phyloP scores from a whole-genome alignment of 2,113 vertebrate genomes.

The Origma solitaria region DNA sequence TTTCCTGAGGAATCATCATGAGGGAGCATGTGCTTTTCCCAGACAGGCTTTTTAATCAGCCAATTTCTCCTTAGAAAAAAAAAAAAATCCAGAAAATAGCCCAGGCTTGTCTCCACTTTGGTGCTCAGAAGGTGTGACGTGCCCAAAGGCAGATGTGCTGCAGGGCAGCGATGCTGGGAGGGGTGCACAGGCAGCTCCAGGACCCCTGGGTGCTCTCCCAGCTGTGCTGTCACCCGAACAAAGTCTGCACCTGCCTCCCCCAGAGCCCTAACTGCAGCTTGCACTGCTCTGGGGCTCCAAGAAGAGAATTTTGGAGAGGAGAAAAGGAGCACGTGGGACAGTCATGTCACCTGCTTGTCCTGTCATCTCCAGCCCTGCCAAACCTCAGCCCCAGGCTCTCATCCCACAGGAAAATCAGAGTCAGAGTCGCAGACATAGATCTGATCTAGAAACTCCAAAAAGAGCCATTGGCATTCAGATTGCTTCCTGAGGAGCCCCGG shows the following conservation, averaged over 20 bases:
- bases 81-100: not conserved
- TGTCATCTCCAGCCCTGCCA: not conserved
- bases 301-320: not conserved
- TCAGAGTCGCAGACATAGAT: not conserved
- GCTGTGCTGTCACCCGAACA: not conserved
- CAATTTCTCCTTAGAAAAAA: not conserved
- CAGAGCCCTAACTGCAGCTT: not conserved
- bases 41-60: not conserved
- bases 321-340: fast-evolving
- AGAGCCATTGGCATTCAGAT: not conserved
- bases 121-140: not conserved
- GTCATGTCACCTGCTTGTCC: not conserved
- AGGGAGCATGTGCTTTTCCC: fast-evolving
- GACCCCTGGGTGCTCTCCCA: not conserved
- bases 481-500: not conserved
- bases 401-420: not conserved
- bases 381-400: not conserved
- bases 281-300: fast-evolving
- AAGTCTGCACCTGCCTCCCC: fast-evolving
- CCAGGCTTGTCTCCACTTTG: not conserved
- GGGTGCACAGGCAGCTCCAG: not conserved
- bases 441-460: not conserved
- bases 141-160: not conserved
- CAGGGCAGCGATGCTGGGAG: not conserved
- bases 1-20: not conserved